Evolutionary conservation across 2,113 vertebrate species (phyloP).

Genomic region (Prietella phreatophila): DNA sequence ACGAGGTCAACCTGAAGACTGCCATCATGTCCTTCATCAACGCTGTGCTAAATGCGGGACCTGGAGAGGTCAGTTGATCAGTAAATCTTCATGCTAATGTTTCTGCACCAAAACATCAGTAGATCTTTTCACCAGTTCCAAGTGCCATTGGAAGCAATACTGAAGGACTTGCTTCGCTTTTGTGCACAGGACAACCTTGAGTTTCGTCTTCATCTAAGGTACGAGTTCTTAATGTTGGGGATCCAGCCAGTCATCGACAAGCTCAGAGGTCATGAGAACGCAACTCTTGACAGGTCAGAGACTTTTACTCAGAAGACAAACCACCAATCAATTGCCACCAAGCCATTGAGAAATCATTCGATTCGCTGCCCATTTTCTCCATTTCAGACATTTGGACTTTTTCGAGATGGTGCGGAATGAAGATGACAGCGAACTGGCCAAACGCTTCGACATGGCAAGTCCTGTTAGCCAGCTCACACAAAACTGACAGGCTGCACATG

Average conservation of each 20-base stretch:
- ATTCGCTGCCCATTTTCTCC: not conserved
- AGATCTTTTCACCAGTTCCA: not conserved
- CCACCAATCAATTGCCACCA: not conserved
- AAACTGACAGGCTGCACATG: not conserved
- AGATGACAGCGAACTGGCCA: conserved; percentile 93
- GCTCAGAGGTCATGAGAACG: conserved; percentile 91
- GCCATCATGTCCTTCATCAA: conserved; percentile 99
- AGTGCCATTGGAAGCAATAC: not conserved
- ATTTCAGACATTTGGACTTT: conserved; percentile 91
- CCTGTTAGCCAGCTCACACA: not conserved
- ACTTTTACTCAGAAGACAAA: not conserved
- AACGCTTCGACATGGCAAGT: conserved; percentile 89
- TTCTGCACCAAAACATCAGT: not conserved
- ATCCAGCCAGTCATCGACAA: conserved; percentile 98
- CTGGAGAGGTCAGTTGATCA: conserved; percentile 83
- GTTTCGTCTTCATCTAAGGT: conserved; percentile 95
- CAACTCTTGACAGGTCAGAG: conserved; percentile 91
- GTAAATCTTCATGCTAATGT: not conserved
- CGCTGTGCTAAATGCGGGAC: conserved; percentile 92
- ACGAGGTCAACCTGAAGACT: conserved; percentile 97
- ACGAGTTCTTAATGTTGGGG: conserved; percentile 98
- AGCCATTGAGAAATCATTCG: not conserved
- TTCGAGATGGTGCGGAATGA: conserved; percentile 99
- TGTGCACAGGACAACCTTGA: conserved; percentile 86
- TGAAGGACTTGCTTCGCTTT: not conserved